Evolutionary conservation across 2,113 vertebrate genomes (phyloP).

Genomic region (Leptosomus discolor): DNA sequence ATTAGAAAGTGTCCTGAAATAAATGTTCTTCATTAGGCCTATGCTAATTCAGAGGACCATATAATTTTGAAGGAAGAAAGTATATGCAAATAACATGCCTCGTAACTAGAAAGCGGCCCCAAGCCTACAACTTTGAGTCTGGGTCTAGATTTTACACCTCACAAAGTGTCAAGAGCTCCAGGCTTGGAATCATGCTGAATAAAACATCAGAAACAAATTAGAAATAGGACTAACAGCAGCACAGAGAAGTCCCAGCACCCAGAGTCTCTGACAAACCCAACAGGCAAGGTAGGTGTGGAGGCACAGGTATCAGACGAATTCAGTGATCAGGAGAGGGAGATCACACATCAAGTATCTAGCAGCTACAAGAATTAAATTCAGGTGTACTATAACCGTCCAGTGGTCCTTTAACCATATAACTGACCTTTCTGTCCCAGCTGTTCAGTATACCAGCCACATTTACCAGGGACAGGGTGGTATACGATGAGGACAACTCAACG

Average conservation of each 20-base stretch:
- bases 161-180: neutral
- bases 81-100: neutral
- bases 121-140: neutral
- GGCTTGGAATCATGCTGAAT: neutral
- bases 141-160: neutral
- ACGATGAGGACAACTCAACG: neutral
- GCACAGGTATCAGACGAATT: neutral
- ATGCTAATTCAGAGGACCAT: neutral
- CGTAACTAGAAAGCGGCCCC: neutral
- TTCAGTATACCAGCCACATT: neutral
- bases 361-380: neutral
- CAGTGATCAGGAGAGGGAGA: neutral
- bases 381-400: neutral
- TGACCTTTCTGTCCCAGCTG: neutral
- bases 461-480: neutral
- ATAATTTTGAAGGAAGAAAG: neutral
- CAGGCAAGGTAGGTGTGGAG: neutral
- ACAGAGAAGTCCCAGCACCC: neutral
- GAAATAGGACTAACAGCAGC: neutral
- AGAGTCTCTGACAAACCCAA: neutral
- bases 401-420: fast-evolving
- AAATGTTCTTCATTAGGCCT: neutral
- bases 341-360: neutral
- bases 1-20: neutral
- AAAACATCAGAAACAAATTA: neutral